Conservation (phyloP, 1,140 invertebrate species). For the Caenorhabditis brenneri region DNA sequence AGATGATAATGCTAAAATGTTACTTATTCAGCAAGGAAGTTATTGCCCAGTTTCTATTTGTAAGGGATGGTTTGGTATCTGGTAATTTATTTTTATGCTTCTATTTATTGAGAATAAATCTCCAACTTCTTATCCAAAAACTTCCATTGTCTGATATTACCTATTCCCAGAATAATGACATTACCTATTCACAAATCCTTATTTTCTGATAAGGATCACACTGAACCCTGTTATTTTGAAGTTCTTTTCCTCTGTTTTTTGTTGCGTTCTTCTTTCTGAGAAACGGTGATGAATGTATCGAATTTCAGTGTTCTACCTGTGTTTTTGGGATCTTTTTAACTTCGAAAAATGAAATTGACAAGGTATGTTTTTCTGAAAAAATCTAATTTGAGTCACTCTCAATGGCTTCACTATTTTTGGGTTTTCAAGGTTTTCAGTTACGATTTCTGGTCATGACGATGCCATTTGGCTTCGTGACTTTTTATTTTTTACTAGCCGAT, state of each 20-base stretch:
- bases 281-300: not conserved
- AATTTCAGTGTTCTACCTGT: not conserved
- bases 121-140: not conserved
- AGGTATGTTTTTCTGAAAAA: not conserved
- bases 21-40: constrained; percentile 33
- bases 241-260: not conserved
- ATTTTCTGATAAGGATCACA: not conserved
- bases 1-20: constrained; percentile 47
- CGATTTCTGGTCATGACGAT: not conserved
- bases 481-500: not conserved
- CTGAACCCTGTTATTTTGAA: not conserved
- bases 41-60: constrained; percentile 28
- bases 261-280: no score
- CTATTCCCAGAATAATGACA: no score
- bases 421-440: constrained; percentile 2
- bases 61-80: constrained; percentile 33
- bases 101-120: not conserved
- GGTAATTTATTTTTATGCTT: not conserved
- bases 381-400: not conserved
- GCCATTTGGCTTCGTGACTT: constrained; percentile 13
- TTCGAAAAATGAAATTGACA: not conserved
- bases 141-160: not conserved
- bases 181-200: not conserved
- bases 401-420: not conserved
- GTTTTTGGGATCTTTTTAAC: not conserved